These are phyloP conservation scores for Podarcis lilfordi DNA, from an alignment of 2,797 vertebrate genomes.

Conservation along the genomic window DNA sequence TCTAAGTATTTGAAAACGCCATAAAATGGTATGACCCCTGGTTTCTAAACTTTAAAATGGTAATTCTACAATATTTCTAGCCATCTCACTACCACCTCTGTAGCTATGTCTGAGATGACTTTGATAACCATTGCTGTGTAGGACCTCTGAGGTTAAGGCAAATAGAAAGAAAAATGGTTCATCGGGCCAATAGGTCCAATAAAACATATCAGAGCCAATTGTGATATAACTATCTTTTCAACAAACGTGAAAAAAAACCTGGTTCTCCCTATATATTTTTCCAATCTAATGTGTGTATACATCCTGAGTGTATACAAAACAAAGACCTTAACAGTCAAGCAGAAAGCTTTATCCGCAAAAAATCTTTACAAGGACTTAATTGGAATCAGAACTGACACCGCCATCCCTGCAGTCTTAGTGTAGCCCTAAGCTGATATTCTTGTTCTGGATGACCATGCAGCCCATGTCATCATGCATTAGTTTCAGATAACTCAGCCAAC, in stretches of 20 bases:
- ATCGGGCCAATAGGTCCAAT: neutral
- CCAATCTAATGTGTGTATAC: neutral
- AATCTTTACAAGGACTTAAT: conserved; percentile 28
- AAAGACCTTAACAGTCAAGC: conserved; percentile 40
- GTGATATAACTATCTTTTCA: neutral
- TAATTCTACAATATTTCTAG: neutral
- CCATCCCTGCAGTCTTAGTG: conserved; percentile 34
- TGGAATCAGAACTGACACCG: conserved; percentile 40
- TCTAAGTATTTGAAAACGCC: neutral
- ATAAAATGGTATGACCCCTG: neutral
- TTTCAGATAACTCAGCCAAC: conserved; percentile 52
- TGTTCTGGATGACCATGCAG: conserved; percentile 65
- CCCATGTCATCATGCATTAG: conserved; percentile 61
- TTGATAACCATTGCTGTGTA: neutral
- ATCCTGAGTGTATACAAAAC: neutral
- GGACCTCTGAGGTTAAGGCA: neutral
- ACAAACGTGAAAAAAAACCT: neutral
- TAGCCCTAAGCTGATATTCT: conserved; percentile 53
- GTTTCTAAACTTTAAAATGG: neutral
- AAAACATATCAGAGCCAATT: neutral
- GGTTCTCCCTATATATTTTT: neutral
- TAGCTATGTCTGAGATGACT: neutral
- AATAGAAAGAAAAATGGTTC: neutral
- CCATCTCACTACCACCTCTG: neutral
- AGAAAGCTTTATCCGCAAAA: conserved; percentile 2